Evolutionary conservation across 2,888 invertebrate genomes (phyloP).

Genomic region (Drosophila percnosoma): DNA sequence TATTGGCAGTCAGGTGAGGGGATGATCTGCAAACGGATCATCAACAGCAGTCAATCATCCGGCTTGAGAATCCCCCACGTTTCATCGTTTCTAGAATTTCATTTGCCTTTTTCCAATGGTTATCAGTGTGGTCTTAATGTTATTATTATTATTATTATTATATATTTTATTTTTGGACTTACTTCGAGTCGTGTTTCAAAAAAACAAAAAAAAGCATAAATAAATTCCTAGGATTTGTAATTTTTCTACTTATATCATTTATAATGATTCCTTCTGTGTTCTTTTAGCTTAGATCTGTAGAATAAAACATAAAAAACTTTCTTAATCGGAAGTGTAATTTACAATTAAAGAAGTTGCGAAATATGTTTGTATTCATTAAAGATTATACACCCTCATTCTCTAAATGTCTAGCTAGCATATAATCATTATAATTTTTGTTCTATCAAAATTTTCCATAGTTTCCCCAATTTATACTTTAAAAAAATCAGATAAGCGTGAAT

Average conservation of each 20-base stretch:
- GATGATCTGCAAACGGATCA: conserved; percentile 47
- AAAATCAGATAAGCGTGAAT: neutral
- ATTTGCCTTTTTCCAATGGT: conserved; percentile 1
- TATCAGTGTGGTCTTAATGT: neutral
- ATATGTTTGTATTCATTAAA: neutral
- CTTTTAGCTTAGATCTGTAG: neutral
- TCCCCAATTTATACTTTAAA: neutral
- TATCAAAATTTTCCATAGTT: neutral
- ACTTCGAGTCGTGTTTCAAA: neutral
- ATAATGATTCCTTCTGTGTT: neutral
- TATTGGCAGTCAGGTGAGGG: conserved; percentile 78
- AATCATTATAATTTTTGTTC: neutral
- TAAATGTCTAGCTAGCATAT: neutral
- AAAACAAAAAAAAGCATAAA: neutral
- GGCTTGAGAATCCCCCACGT: conserved; percentile 12
- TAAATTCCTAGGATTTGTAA: rapidly evolving
- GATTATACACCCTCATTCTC: neutral
- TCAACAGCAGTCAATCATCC: conserved; percentile 39
- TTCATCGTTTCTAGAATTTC: conserved; percentile 24
- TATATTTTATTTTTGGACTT: neutral
- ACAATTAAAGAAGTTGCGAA: neutral
- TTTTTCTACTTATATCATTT: neutral
- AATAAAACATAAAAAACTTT: neutral
- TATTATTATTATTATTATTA: neutral
- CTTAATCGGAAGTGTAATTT: neutral